These are phyloP conservation scores for Dexiosoma caninum DNA, from an alignment of 2,888 invertebrate genomes.

Conservation along the genomic window DNA sequence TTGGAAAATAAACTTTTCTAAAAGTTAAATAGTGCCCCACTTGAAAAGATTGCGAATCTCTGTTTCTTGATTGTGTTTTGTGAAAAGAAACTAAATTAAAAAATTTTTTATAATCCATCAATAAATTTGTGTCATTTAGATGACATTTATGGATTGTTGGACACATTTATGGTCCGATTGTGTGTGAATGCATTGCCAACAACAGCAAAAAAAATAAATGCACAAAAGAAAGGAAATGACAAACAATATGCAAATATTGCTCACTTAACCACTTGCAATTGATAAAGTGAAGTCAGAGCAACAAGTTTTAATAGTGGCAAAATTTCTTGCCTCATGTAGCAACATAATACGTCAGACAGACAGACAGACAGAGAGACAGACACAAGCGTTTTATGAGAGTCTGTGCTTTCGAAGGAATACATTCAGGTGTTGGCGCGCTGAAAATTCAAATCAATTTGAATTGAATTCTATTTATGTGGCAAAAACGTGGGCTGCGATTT, in stretches of 20 bases:
- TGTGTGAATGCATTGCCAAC: neutral
- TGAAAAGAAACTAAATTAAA: slow-evolving; percentile 17
- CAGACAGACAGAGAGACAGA: too few relatives aligned
- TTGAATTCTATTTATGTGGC: slow-evolving; percentile 18
- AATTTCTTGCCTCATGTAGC: slow-evolving; percentile 31
- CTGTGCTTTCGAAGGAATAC: slow-evolving; percentile 30
- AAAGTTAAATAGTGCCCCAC: too few relatives aligned
- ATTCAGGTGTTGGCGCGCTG: slow-evolving; percentile 59
- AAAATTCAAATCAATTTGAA: slow-evolving; percentile 48
- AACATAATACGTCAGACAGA: neutral
- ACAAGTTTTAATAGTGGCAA: slow-evolving; percentile 45
- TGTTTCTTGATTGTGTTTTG: slow-evolving; percentile 12
- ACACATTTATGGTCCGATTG: slow-evolving; percentile 53
- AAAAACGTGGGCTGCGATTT: slow-evolving; percentile 42
- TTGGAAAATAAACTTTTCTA: too few relatives aligned
- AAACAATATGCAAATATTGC: slow-evolving; percentile 5
- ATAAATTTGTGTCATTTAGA: slow-evolving; percentile 68
- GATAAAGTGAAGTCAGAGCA: slow-evolving; percentile 46
- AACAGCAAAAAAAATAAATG: neutral
- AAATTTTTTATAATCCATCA: slow-evolving; percentile 71
- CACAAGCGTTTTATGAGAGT: slow-evolving; percentile 33
- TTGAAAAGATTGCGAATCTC: neutral
- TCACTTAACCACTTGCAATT: slow-evolving; percentile 52
- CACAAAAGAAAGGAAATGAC: slow-evolving; percentile 31
- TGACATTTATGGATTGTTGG: slow-evolving; percentile 71